Conservation (phyloP, 2,113 vertebrate species). For the Pelodiscus sinensis region DNA sequence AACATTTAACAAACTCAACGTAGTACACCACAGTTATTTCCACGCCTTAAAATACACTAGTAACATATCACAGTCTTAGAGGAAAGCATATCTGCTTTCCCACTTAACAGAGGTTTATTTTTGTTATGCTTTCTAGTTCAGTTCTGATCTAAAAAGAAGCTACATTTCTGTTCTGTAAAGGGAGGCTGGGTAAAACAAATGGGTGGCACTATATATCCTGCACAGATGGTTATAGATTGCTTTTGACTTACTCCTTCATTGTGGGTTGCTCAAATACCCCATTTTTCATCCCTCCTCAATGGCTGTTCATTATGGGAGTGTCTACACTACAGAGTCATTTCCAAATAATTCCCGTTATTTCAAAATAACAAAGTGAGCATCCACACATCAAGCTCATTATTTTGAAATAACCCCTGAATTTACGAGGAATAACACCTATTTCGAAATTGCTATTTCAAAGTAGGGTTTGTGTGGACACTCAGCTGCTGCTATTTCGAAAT, state of each 20-base stretch:
- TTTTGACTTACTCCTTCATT: neutral
- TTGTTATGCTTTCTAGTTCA: neutral
- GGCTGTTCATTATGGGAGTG: neutral
- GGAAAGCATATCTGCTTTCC: constrained; percentile 23
- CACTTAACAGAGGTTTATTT: neutral
- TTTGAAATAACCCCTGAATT: too few species aligned
- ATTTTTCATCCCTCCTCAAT: neutral
- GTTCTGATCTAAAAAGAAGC: neutral
- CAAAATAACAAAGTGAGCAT: too few species aligned
- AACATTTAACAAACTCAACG: neutral
- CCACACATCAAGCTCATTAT: too few species aligned
- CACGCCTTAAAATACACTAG: constrained; percentile 19
- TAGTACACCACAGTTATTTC: constrained; percentile 31
- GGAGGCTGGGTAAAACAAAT: neutral
- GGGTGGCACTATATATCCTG: neutral
- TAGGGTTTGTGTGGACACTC: too few species aligned
- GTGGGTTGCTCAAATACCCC: neutral
- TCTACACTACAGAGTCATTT: too few species aligned
- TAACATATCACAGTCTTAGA: constrained; percentile 22
- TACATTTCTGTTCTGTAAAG: neutral
- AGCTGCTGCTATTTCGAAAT: too few species aligned
- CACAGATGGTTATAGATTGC: neutral
- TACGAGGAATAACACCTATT: too few species aligned
- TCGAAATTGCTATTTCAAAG: too few species aligned
- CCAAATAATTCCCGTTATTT: too few species aligned